Conservation (phyloP, 2,113 vertebrate genomes). For the Glaucidium brasilianum region DNA sequence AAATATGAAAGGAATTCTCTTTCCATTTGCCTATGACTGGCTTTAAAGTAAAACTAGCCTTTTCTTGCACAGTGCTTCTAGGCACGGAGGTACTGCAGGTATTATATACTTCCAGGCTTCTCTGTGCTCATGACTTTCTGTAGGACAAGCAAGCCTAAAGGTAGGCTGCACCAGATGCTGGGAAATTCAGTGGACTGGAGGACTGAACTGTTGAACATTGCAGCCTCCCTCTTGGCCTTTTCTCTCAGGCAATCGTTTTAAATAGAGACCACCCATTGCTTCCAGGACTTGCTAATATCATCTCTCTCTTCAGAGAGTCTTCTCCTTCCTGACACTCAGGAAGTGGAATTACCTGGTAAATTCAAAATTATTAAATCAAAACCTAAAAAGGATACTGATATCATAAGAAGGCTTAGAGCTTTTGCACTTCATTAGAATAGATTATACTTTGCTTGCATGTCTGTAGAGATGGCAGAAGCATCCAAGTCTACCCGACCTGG, state of each 20-base stretch:
- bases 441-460: background rate
- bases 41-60: background rate
- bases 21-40: background rate
- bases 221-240: background rate
- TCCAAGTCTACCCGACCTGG: background rate
- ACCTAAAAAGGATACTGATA: background rate
- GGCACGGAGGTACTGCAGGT: background rate
- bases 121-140: background rate
- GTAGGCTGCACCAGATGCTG: background rate
- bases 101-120: background rate
- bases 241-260: background rate
- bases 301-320: background rate
- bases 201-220: background rate
- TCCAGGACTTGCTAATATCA: background rate
- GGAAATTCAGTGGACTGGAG: background rate
- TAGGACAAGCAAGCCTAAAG: background rate
- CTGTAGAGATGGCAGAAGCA: background rate
- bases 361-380: background rate
- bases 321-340: background rate
- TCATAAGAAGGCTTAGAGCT: background rate
- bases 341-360: background rate
- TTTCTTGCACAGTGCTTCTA: background rate
- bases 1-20: background rate
- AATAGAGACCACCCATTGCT: background rate
- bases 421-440: background rate